phyloP scores from a whole-genome alignment of 1,140 invertebrate genomes.

The Hypothenemus hampei region DNA sequence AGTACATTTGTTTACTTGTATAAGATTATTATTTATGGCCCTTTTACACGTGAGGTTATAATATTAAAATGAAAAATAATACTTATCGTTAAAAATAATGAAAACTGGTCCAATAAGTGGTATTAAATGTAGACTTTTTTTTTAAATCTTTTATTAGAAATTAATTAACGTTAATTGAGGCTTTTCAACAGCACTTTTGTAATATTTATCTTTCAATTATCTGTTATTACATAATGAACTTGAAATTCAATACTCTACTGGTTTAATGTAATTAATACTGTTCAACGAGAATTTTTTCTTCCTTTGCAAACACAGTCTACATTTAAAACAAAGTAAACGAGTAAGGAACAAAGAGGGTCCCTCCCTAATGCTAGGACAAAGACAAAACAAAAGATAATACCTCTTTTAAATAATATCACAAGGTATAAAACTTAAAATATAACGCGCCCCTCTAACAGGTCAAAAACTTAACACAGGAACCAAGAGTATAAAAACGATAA shows the following conservation, averaged over 20 bases:
- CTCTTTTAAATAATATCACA: slow-evolving; percentile 36
- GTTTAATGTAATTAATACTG: background rate
- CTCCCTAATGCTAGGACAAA: slow-evolving; percentile 10
- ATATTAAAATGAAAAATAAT: slow-evolving; percentile 22
- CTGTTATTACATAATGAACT: background rate
- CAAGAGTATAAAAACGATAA: slow-evolving; percentile 27
- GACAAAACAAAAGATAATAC: slow-evolving; percentile 28
- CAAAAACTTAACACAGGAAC: slow-evolving; percentile 29
- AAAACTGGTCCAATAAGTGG: slow-evolving; percentile 18
- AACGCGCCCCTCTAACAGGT: slow-evolving; percentile 14
- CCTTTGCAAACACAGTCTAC: slow-evolving; percentile 15
- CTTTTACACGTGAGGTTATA: slow-evolving; percentile 1
- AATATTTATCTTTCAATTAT: background rate
- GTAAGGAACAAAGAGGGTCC: slow-evolving; percentile 10
- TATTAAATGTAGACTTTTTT: slow-evolving; percentile 19
- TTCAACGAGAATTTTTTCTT: background rate
- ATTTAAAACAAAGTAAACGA: slow-evolving; percentile 19
- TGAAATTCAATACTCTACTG: no score
- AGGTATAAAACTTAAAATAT: slow-evolving; percentile 25
- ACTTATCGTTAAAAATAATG: slow-evolving; percentile 14
- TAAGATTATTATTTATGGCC: background rate
- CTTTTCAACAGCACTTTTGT: background rate
- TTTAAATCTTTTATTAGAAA: background rate
- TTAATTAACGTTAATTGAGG: background rate
- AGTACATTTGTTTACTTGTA: no score